phyloP scores from a whole-genome alignment of 2,797 vertebrate species.

The Nannoperca australis region DNA sequence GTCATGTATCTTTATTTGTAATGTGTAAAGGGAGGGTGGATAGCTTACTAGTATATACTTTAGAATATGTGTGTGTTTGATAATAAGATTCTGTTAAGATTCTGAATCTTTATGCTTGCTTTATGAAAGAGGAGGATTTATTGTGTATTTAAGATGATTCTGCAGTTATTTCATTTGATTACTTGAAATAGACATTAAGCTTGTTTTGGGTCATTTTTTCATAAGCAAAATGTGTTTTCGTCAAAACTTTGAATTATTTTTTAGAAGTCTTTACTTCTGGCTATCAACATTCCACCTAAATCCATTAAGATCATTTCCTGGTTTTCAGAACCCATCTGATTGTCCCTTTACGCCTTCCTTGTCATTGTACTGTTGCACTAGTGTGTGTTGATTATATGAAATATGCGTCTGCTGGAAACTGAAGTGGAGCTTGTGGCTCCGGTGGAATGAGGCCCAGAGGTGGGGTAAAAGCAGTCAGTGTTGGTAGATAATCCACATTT shows the following conservation, averaged over 20 bases:
- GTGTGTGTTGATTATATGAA: conserved; percentile 56
- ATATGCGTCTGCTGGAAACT: conserved; percentile 48
- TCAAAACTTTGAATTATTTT: background rate
- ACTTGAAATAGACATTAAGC: background rate
- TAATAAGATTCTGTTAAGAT: conserved; percentile 16
- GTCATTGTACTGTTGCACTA: conserved; percentile 30
- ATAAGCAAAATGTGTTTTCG: background rate
- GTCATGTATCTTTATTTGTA: conserved; percentile 61
- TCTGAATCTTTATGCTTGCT: background rate
- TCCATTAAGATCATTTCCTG: background rate
- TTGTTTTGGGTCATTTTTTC: background rate
- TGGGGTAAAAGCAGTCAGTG: conserved; percentile 69
- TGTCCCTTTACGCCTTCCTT: conserved; percentile 16
- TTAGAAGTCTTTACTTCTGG: no score
- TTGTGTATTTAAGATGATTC: conserved; percentile 4
- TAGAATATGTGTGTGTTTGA: conserved; percentile 21
- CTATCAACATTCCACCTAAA: conserved; percentile 4
- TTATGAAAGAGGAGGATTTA: background rate
- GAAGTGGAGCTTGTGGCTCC: conserved; percentile 53
- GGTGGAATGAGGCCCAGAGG: conserved; percentile 64
- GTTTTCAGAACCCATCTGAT: conserved; percentile 20
- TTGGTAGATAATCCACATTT: conserved; percentile 76
- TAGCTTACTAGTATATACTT: conserved; percentile 25
- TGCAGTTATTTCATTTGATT: background rate
- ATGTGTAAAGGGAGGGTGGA: conserved; percentile 15